Evolutionary conservation across 37 sponge, comb jelly and placozoan genomes (phyloP), one percentile per base, ranked within the genome.

Genomic region (Geodia barretti): DNA sequence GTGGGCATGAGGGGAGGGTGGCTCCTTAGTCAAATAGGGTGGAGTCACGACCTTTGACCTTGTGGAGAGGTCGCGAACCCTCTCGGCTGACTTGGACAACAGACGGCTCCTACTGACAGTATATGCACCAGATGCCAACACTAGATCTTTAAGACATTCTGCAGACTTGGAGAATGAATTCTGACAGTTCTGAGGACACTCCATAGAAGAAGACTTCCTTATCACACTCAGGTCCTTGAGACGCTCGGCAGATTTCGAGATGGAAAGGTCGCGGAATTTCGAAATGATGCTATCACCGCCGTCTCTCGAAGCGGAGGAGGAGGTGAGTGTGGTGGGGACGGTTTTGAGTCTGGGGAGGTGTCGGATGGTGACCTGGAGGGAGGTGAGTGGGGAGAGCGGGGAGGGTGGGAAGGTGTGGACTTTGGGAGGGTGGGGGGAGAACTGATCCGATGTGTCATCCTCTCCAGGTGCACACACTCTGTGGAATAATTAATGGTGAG

Each of bases 381-480:
- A 41, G 36, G 35, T 33, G 24, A 77, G 74, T 1, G 72, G 39
- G 39, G 78, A 47, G 58, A 77, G 29, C 0, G 37, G 25, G 0
- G 70, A 76, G 31, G 67, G 59, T 0, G 89, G 89, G 66, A 89
- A 83, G 78, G 60, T 35, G 74, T 83, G 84, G 35, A 42, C 11
- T 9, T 64, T 62, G 23, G 83, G 77, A n/a, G 36, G 20, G 37
- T 41, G 40, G 26, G 42, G 74, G 11, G 84, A 60, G 73, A 89
- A 83, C 30, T 67, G 74, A 8, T 74, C 66, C 47, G 38, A 67
- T n/a, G 37, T 41, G 4, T 79, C 79, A 47, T 47, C 54, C 31
- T 86, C 87, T 5, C 60, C 65, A 32, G 75, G 87, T 25, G 81
- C 75, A 72, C 87, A 80, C 40, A 86, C 74, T n/a, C 87, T 73